These are phyloP conservation scores for Platalea minor DNA, from an alignment of 2,797 vertebrate species.

Conservation along the genomic window DNA sequence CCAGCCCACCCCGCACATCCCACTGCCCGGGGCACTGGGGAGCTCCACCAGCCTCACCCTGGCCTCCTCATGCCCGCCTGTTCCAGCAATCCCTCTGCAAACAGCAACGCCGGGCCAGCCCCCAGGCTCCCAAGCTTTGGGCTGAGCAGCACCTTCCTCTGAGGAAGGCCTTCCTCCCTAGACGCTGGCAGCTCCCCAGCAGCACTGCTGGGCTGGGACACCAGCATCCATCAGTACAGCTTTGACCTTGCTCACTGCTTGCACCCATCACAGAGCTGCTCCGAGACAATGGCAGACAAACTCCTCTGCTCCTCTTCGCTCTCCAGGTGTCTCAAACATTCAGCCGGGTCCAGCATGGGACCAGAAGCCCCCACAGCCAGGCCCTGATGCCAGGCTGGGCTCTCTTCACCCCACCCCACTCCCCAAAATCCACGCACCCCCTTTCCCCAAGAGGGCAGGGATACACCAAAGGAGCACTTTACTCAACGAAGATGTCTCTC, in stretches of 20 bases:
- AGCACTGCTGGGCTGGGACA: neutral
- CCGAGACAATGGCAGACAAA: neutral
- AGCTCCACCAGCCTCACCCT: neutral
- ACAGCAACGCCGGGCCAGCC: too few species aligned
- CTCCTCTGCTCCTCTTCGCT: neutral
- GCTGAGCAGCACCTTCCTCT: neutral
- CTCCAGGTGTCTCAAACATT: neutral
- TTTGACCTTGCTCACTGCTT: neutral
- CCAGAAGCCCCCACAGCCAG: neutral
- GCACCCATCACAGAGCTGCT: neutral
- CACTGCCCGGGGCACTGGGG: neutral
- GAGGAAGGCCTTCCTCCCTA: neutral
- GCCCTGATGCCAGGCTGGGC: neutral
- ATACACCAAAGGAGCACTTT: neutral
- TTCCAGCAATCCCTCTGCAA: neutral
- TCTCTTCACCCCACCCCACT: neutral
- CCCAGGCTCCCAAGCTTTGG: neutral
- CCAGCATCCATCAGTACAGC: neutral
- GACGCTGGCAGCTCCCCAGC: neutral
- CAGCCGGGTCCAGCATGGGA: neutral
- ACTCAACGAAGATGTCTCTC: neutral
- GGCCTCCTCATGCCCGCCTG: neutral
- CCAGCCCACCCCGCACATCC: neutral
- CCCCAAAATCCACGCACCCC: rapidly evolving
- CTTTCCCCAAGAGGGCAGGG: neutral